A percentile compares a stretch with the other conserved stretches of the same genome.
phyloP scores from a whole-genome alignment of 2,797 vertebrate species.

The Manis crassicaudata region DNA sequence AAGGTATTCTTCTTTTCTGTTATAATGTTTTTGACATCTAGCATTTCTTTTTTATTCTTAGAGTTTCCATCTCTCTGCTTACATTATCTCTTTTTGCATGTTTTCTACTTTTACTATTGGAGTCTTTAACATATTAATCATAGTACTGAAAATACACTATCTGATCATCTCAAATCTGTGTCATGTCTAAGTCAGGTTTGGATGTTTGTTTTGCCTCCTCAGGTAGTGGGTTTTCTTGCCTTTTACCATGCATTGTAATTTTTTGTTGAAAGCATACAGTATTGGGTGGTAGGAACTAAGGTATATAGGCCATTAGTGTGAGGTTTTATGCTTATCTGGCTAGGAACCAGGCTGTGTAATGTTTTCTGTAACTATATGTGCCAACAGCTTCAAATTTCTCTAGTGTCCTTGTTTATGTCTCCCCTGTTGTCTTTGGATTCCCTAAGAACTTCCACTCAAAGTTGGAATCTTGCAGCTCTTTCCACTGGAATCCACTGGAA shows the following conservation, averaged over 20 bases:
- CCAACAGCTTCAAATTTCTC: not conserved
- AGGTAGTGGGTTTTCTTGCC: not conserved
- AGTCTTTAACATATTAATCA: not conserved
- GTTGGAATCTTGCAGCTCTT: not conserved
- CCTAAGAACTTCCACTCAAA: not conserved
- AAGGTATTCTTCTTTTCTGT: not conserved
- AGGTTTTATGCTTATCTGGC: not conserved
- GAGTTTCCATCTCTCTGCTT: not conserved
- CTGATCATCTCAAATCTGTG: not conserved
- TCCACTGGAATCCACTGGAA: not conserved
- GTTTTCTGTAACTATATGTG: not conserved
- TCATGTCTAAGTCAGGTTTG: not conserved
- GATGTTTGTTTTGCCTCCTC: not conserved
- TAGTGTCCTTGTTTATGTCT: not conserved
- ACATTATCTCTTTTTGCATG: not conserved
- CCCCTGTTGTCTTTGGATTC: not conserved
- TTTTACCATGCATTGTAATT: not conserved
- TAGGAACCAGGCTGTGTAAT: not conserved
- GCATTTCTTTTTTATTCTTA: not conserved
- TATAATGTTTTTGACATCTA: not conserved
- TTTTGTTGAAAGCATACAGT: not conserved
- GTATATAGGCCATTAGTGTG: not conserved
- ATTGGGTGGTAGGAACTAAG: not conserved
- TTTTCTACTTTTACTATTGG: not conserved
- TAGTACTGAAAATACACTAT: not conserved